Evolutionary conservation across 2,113 vertebrate species (phyloP).

Genomic region (Cebus imitator): DNA sequence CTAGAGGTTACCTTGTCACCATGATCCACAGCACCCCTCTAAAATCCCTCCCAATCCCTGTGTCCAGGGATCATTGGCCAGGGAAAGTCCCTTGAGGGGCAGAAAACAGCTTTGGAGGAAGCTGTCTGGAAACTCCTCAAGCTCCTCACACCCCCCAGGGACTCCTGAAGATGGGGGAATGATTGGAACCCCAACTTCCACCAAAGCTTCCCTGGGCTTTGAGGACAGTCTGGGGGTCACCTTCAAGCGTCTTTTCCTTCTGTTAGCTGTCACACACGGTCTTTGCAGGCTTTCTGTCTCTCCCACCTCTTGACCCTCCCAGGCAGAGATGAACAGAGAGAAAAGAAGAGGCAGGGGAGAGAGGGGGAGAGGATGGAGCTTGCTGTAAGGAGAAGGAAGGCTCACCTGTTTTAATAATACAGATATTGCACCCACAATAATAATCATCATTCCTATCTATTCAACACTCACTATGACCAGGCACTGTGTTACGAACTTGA

Average conservation of each 20-base stretch:
- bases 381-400: not conserved
- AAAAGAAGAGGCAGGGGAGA: not conserved
- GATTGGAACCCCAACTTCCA: not conserved
- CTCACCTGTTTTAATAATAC: not conserved
- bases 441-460: not conserved
- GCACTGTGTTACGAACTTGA: not conserved
- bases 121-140: not conserved
- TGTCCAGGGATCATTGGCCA: not conserved
- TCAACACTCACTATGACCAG: not conserved
- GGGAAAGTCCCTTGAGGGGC: no score
- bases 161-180: not conserved
- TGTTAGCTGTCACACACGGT: not conserved
- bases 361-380: not conserved
- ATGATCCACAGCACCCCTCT: not conserved
- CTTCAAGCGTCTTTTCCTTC: not conserved
- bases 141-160: not conserved
- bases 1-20: not conserved
- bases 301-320: not conserved
- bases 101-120: not conserved
- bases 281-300: not conserved
- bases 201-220: not conserved
- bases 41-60: not conserved
- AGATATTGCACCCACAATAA: not conserved
- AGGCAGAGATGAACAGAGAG: not conserved
- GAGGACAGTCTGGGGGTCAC: not conserved